A percentile compares a stretch with the other conserved stretches of the same genome.
Conservation (phyloP, 2,113 vertebrate genomes). For the Vulpes vulpes region DNA sequence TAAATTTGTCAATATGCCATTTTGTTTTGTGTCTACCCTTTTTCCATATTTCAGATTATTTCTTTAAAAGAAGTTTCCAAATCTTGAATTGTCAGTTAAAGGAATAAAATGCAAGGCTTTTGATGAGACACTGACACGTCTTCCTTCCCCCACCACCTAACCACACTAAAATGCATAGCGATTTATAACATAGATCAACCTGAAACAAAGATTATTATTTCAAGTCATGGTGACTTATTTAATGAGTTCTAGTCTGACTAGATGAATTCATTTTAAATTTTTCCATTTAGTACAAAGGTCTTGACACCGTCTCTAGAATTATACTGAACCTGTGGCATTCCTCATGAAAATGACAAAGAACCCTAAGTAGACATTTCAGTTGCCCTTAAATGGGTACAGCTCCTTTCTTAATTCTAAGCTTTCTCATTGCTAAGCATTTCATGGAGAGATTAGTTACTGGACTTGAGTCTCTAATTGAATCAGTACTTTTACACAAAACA, state of each 20-base stretch:
- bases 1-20: neutral
- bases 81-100: neutral
- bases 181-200: neutral
- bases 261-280: conserved; percentile 4
- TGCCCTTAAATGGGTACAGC: too few species aligned
- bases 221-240: neutral
- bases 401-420: neutral
- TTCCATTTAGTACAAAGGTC: neutral
- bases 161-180: neutral
- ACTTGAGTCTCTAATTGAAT: neutral
- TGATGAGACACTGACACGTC: neutral
- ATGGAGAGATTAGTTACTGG: neutral
- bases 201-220: neutral
- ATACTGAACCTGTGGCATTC: neutral
- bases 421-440: conserved; percentile 16
- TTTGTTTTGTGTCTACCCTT: neutral
- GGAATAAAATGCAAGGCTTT: neutral
- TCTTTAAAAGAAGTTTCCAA: conserved; percentile 34
- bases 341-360: neutral
- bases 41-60: neutral
- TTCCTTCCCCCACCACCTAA: neutral
- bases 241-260: neutral
- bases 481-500: neutral
- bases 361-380: neutral
- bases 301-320: neutral